Evolutionary conservation across 1,140 invertebrate genomes (phyloP), one percentile per base, ranked within the genome.

Genomic region (Drosophila rhopaloa): DNA sequence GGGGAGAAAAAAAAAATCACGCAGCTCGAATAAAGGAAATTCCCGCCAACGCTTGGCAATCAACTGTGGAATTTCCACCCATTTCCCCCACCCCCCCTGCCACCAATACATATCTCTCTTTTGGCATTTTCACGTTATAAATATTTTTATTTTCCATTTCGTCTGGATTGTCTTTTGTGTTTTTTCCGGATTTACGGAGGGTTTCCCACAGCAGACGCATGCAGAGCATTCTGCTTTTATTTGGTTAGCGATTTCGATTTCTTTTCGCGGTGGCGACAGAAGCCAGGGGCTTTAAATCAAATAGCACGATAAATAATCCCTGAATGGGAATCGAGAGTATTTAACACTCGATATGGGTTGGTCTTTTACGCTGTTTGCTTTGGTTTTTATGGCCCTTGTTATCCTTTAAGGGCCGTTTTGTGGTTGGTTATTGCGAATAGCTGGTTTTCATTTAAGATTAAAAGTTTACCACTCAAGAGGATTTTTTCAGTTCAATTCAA

Each of bases 91-190:
- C 38, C 4, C 9, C 38, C 5, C 16, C 16, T 16, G 16, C 16
- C 16, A n/a, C 16, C 19, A 37, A 16, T 19, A 40, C 38, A 11
- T 57, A n/a, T 44, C 10, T 46, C 19, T 16, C 76, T 79, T 71
- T 71, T 63, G 70, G 84, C 73, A 83, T 89, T 89, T 88, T 76
- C 80, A 89, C 84, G 83, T 84, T 89, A 88, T 88, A 88, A 88
- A 88, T 88, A 89, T 88, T 88, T 88, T 84, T 80, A 84, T 89
- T 88, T 88, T 88, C 63, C 78, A 82, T 86, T 86, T 76, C 68
- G 79, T 83, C 84, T 79, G 83, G 59, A 67, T 61, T 54, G 58
- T 60, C 46, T 44, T 76, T 62, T 62, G 56, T 81, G 54, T 56
- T 43, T 29, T 59, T 16, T 16, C 14, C 16, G 58, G 59, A 56